Conservation (phyloP, 2,113 vertebrate species). For the Mus spicilegus region DNA sequence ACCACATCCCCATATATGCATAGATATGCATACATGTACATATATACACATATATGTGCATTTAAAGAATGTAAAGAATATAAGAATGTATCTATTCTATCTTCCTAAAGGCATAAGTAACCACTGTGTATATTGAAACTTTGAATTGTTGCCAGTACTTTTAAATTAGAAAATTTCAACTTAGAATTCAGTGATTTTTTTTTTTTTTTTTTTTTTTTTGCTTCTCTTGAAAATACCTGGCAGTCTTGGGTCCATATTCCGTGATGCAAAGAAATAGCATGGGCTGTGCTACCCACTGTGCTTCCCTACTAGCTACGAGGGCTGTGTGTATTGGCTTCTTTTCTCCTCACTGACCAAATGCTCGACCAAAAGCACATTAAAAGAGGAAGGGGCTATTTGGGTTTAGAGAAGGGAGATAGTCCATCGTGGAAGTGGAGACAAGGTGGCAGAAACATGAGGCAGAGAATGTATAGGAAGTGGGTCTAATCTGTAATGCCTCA, state of each 20-base stretch:
- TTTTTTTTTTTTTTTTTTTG: neutral
- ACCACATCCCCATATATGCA: neutral
- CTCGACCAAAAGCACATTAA: neutral
- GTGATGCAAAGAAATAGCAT: neutral
- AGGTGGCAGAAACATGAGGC: neutral
- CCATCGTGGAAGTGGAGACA: neutral
- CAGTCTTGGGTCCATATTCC: neutral
- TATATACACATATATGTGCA: too few species aligned
- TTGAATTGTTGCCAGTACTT: slow-evolving; percentile 24
- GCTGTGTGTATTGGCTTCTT: neutral
- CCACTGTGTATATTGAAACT: neutral
- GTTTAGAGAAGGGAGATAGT: neutral
- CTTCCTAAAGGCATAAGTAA: neutral
- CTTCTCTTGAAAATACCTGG: slow-evolving; percentile 46
- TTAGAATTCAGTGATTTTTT: slow-evolving; percentile 25
- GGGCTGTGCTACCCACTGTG: neutral
- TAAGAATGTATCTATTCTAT: neutral
- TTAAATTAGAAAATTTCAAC: slow-evolving; percentile 46
- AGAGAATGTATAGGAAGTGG: neutral
- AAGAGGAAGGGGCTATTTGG: neutral
- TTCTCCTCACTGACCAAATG: neutral
- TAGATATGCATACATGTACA: too few species aligned
- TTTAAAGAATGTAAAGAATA: too few species aligned
- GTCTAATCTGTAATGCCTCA: neutral
- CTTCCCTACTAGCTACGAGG: neutral